Evolutionary conservation across 1,140 invertebrate genomes (phyloP).

Genomic region (Hypsibius dujardini): DNA sequence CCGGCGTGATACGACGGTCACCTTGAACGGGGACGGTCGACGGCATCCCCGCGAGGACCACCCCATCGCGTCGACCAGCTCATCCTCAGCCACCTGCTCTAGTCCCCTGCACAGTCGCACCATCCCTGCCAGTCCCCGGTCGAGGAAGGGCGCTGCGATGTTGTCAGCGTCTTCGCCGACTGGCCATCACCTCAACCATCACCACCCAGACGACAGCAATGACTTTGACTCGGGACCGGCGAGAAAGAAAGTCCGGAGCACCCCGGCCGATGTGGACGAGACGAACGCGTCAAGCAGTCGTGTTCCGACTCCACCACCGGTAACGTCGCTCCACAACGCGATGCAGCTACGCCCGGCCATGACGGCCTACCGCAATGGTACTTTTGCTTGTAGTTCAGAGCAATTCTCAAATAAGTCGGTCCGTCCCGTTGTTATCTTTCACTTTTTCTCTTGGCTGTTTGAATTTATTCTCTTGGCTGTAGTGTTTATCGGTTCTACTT

Average conservation of each 20-base stretch:
- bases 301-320: background rate
- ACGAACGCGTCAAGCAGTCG: background rate
- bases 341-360: background rate
- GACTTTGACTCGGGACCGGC: background rate
- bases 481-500: no score
- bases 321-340: background rate
- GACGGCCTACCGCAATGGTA: background rate
- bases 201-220: no score
- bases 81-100: background rate
- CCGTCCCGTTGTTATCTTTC: no score
- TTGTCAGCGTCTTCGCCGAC: no score
- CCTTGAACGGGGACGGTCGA: no score
- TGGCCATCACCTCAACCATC: no score
- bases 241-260: background rate
- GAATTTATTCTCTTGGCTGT: no score
- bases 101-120: background rate
- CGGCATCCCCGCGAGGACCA: background rate
- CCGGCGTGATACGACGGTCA: no score
- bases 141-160: background rate
- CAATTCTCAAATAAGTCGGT: no score
- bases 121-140: background rate
- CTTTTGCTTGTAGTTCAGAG: background rate
- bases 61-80: background rate
- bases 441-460: no score
- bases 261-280: background rate